Evolutionary conservation across 2,797 vertebrate genomes (phyloP).

Genomic region (Valencia hispanica): DNA sequence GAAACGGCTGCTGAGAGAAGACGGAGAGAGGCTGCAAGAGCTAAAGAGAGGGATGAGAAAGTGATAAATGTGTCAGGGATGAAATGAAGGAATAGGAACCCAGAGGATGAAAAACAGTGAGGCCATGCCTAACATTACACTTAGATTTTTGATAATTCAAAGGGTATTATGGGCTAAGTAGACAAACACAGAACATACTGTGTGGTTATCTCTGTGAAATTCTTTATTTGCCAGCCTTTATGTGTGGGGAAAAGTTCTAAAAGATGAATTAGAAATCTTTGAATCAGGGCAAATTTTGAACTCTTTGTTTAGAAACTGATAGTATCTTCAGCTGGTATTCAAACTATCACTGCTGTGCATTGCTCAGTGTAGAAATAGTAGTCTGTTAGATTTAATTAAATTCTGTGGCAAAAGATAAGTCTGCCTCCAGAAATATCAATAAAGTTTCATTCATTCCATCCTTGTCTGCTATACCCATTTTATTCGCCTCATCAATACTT

Average conservation of each 20-base stretch:
- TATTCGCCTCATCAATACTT: constrained; percentile 27
- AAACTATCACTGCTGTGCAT: neutral
- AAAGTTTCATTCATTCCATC: neutral
- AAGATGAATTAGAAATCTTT: neutral
- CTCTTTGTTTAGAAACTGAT: neutral
- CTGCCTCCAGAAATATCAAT: neutral
- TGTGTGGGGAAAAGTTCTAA: neutral
- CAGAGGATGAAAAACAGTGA: neutral
- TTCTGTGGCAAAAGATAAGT: neutral
- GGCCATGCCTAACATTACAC: neutral
- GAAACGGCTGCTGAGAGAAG: neutral
- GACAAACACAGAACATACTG: neutral
- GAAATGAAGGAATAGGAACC: neutral
- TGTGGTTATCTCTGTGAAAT: neutral
- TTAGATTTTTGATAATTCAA: neutral
- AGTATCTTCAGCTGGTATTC: neutral
- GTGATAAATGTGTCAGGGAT: neutral
- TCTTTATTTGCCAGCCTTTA: neutral
- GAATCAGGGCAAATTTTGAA: neutral
- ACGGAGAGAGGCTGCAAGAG: neutral
- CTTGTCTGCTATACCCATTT: neutral
- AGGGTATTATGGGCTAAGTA: neutral
- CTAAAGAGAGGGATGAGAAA: neutral
- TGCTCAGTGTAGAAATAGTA: neutral
- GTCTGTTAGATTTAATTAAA: neutral